These are phyloP conservation scores for Phortica okadai DNA, from an alignment of 2,888 invertebrate species.

Conservation along the genomic window DNA sequence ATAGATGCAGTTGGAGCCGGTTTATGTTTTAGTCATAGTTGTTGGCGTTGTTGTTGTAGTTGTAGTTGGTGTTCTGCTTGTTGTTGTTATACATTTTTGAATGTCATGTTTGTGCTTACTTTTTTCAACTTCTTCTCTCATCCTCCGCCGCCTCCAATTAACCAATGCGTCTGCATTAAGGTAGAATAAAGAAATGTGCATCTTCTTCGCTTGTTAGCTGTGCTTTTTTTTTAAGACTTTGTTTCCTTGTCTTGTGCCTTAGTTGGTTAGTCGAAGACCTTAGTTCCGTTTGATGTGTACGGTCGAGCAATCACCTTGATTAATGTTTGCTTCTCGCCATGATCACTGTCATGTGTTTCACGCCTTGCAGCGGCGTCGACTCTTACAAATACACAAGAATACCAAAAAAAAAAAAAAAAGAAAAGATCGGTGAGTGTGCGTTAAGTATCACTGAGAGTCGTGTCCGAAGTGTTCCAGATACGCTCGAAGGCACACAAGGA, in stretches of 20 bases:
- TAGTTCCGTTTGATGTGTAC: constrained; percentile 25
- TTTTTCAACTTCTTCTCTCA: background rate
- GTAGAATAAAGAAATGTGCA: background rate
- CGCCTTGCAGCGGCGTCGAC: constrained; percentile 23
- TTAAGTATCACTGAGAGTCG: constrained; percentile 11
- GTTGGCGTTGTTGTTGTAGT: background rate
- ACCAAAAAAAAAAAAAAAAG: background rate
- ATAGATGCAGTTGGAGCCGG: constrained; percentile 3
- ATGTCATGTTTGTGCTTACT: constrained; percentile 23
- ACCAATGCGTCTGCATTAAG: background rate
- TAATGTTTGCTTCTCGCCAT: constrained; percentile 20
- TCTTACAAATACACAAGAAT: background rate
- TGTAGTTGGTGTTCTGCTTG: background rate
- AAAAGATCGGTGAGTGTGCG: background rate
- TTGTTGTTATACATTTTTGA: constrained; percentile 14
- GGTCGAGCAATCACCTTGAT: constrained; percentile 17
- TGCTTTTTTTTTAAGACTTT: constrained; percentile 21
- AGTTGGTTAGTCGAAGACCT: background rate
- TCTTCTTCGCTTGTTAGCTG: constrained; percentile 3
- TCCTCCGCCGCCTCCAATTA: background rate
- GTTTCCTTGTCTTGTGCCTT: background rate
- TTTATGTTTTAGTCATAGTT: constrained; percentile 7
- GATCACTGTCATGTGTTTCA: constrained; percentile 25
- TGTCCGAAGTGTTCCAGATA: constrained; percentile 23
- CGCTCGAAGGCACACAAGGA: background rate